Evolutionary conservation across 2,113 vertebrate species (phyloP), one percentile per base, ranked within the genome.

Genomic region (Alaudala cheleensis): DNA sequence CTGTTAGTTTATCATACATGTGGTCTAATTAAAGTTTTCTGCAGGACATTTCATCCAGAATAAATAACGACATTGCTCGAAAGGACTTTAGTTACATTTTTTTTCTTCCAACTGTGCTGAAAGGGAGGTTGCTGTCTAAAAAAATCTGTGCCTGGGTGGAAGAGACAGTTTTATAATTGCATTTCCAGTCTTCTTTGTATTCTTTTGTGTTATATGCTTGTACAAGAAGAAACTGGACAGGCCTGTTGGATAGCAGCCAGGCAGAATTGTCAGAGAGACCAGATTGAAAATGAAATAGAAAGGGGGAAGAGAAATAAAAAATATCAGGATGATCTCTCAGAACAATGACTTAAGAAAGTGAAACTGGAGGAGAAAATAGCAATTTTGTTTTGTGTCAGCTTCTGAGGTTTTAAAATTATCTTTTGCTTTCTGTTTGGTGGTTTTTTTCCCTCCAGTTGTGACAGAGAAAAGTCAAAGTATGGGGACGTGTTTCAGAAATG

Each of bases 141-240:
- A 96, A 96, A 94, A 87, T 79, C 93, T 81, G 44, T 62, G 87
- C 91, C 93, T 94, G 82, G 89, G 90, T 31, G 17, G 89, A 97
- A 95, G 82, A 97, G 95, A 96, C 93, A 95, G 96, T 96, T 97
- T 95, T 96, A 95, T 97, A 97, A 97, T 97, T 97, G 95, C 93
- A 96, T 97, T 97, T 97, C 95, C 93, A 88, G 92, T 90, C 93
- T 17, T 96, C 95, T 96, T 97, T 97, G 95, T 97, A 95, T 97
- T 94, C 97, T 97, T 97, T 97, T 96, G 95, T 97, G 90, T 81
- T 97, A 86, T 87, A 58, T 74, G 95, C 92, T 95, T 94, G 94
- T 97, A 96, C 73, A 87, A 96, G 91, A 90, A 96, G 91, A 96
- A 96, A 92, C 89, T 86, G 97, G 96, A 96, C 96, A 96, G 89